Evolutionary conservation across 2,888 invertebrate species (phyloP), one percentile per base, ranked within the genome.

Genomic region (Rhynchonema sp.): DNA sequence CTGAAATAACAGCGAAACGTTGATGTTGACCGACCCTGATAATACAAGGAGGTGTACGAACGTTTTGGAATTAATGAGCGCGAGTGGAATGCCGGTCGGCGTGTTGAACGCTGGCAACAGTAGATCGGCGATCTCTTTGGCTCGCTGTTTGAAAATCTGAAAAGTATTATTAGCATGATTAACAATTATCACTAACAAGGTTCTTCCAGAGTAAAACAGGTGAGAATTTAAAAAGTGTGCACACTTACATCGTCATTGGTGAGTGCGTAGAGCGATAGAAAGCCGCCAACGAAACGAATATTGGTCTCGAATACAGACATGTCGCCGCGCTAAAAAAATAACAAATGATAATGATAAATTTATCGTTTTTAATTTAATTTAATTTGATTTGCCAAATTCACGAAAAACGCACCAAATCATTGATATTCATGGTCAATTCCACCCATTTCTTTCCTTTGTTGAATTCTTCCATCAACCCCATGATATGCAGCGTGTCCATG

Each of bases 221-320:
- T n/a, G n/a, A n/a, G n/a, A n/a, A n/a, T n/a, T n/a, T n/a, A n/a
- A n/a, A n/a, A n/a, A n/a, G n/a, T n/a, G n/a, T n/a, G n/a, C n/a
- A n/a, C n/a, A n/a, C 64, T 64, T 66, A 78, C 78, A 68, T 74
- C 80, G 77, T 98, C 96, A 6, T 92, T 91, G n/a, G 96, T 92
- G 65, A 98, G 80, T 29, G 94, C 87, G 78, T 86, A 98, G 69
- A 86, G 84, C 1, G 96, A 82, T 63, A 99, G 79, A 63, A 98
- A 79, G 28, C 98, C 96, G 58, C 96, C 98, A 65, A 98, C 82
- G 76, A 92, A 96, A 25, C 98, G 83, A 72, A 98, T 98, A 73
- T 94, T 98, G 57, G 87, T 90, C 78, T 98, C 98, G 78, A 99
- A 99, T 49, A 96, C 91, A 1, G 96, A 98, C 62, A 96, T 79